phyloP scores from a whole-genome alignment of 2,797 vertebrate species.

The Anguilla megastoma region DNA sequence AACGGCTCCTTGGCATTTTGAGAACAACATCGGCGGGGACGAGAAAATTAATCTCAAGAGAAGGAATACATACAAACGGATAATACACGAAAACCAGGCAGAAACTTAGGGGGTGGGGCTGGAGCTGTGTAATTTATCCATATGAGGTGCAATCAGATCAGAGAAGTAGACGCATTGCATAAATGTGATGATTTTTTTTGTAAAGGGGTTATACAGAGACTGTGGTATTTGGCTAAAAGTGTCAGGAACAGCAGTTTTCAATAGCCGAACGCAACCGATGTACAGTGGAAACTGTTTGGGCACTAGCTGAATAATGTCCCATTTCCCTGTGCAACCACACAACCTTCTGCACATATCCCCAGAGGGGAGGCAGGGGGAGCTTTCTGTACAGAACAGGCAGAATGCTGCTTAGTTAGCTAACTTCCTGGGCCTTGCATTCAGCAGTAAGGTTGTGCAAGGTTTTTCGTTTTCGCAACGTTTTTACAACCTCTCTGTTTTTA shows the following conservation, averaged over 20 bases:
- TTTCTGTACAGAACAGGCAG: too few species aligned
- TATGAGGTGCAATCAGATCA: not conserved
- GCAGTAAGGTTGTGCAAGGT: not conserved
- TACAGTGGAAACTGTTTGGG: not conserved
- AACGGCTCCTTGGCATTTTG: constrained; percentile 73
- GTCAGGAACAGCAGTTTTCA: not conserved
- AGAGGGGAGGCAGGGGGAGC: too few species aligned
- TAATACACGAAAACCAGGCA: not conserved
- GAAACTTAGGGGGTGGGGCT: not conserved
- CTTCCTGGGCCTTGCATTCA: not conserved
- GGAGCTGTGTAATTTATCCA: not conserved
- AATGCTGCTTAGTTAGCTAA: too few species aligned
- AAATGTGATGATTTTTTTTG: too few species aligned
- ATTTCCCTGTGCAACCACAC: not conserved
- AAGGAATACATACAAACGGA: constrained; percentile 40
- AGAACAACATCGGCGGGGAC: constrained; percentile 76
- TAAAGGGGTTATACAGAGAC: not conserved
- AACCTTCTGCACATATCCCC: not conserved
- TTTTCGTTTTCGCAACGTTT: not conserved
- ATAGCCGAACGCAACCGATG: not conserved
- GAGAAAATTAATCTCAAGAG: constrained; percentile 70
- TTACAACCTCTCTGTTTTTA: too few species aligned
- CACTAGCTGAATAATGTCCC: too few species aligned
- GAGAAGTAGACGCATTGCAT: not conserved
- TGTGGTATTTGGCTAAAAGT: not conserved